These are phyloP conservation scores for Eufriesea mexicana DNA, from an alignment of 1,140 invertebrate species.

Conservation along the genomic window DNA sequence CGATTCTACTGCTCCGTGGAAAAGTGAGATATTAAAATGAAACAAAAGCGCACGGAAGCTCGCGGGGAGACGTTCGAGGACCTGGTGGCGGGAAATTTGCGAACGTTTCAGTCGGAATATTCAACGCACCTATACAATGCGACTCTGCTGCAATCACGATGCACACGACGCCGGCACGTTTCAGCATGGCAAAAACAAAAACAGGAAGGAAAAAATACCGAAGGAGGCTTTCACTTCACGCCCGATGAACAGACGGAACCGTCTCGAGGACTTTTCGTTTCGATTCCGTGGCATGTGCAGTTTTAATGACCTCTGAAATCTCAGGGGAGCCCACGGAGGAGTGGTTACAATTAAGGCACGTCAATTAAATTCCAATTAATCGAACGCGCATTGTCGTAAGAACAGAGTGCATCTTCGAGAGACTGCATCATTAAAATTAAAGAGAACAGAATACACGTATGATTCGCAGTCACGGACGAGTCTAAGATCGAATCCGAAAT, in stretches of 20 bases:
- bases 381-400: no score
- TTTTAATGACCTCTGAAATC: conserved; percentile 39
- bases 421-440: no score
- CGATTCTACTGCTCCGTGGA: background rate
- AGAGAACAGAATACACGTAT: no score
- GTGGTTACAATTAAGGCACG: background rate
- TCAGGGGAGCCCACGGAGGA: background rate
- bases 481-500: no score
- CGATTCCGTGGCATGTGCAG: conserved; percentile 8
- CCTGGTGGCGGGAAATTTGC: background rate
- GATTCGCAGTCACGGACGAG: no score
- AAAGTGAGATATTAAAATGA: background rate
- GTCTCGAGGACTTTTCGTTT: conserved; percentile 46
- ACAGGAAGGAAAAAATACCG: conserved; percentile 24
- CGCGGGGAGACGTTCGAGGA: background rate
- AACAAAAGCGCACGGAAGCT: background rate
- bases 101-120: background rate
- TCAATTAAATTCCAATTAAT: conserved; percentile 32
- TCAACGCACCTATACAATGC: background rate
- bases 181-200: conserved; percentile 12
- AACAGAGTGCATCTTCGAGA: no score
- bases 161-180: background rate
- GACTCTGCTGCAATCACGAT: background rate
- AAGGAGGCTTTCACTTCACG: conserved; percentile 51
- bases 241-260: conserved; percentile 36